Base-by-base conservation (phyloP, 2,113 vertebrate species). In the Nanorana parkeri region DNA sequence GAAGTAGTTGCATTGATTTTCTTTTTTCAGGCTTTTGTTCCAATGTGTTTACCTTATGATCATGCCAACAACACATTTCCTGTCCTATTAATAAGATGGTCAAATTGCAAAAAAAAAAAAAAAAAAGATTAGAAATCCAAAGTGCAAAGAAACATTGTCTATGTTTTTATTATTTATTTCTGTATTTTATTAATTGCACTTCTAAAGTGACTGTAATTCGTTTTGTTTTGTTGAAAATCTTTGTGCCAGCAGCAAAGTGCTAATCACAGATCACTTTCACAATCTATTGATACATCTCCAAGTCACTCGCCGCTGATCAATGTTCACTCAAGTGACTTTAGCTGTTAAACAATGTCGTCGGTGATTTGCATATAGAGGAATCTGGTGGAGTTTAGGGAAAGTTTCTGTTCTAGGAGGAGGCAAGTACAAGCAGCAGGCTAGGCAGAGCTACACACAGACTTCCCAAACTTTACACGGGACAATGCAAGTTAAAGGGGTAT, bases 401-500 rank as follows among this genome's bases (percentile, higher is more conserved):
- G 19, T 58, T 41, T 47, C 10, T 47, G 11, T 32, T 73, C 67
- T 47, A 2, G 26, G 41, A 47, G 41, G 41, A 15, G 41, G 41
- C 8, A n/a, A 10, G 41, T 47, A 6, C 41, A 47, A 47, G 41
- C 41, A 10, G 6, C 13, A 47, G 41, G 41, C 41, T 47, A 47
- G 21, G 13, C 88, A 89, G 88, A 88, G 85, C 86, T 86, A 86
- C 85, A 80, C 87, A 81, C 21, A 85, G 78, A 84, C 85, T 83
- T 89, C 84, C 84, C 84, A 87, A 84, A 88, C 85, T 90, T 87
- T 87, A 63, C 64, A 0, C 88, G 92, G 92, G 93, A 96, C 92
- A 94, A 93, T 95, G 90, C 83, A 82, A 92, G 92, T 91, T 93
- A 92, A 91, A 92, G 94, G 91, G 92, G 92, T 92, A 93, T 90